Base-by-base conservation (phyloP, 2,113 vertebrate genomes). In the Festucalex cinctus region DNA sequence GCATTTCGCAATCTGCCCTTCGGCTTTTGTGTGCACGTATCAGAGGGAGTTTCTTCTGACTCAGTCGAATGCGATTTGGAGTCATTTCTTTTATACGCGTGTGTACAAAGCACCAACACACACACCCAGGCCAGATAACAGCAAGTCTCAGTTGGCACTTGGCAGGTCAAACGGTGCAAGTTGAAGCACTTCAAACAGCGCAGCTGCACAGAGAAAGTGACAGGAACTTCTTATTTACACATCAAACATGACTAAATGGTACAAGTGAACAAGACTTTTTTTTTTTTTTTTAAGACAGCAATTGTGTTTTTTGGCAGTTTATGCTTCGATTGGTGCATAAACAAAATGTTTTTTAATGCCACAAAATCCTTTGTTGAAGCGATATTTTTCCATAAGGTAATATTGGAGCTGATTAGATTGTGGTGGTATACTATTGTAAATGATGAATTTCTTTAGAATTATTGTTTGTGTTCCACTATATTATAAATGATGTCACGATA, bases 11-110 rank as follows among this genome's bases (percentile, higher is more conserved):
- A 57, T 57, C 54, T 32, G 14, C 26, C 54, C 26, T 57, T 32
- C 54, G 32, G 32, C 54, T 14, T 32, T 57, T 57, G 54, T 57
- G 54, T 57, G 24, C 54, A 57, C 13, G 32, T 57, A 32, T 32
- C 26, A 57, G 26, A 32, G 54, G 54, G 54, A 16, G 54, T 57
- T 57, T 57, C 54, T 57, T 32, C 54, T 57, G 54, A 57, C 54
- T 57, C 54, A 57, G 13, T 57, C 54, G 32, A 57, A 57, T 57
- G 54, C 4, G 54, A 57, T 57, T 57, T 57, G 13, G 8, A 17
- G 54, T 32, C 17, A 57, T 57, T n/a, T 32, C 54, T 32, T 57
- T 57, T 26, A 54, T 54, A 28, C 28, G 54, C 14, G 17, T 57
- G 26, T 57, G 26, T 32, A 57, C 54, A 32, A 57, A 57, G 54